These are phyloP conservation scores for Parascotia fuliginaria DNA, from an alignment of 2,888 invertebrate species.

Conservation along the genomic window DNA sequence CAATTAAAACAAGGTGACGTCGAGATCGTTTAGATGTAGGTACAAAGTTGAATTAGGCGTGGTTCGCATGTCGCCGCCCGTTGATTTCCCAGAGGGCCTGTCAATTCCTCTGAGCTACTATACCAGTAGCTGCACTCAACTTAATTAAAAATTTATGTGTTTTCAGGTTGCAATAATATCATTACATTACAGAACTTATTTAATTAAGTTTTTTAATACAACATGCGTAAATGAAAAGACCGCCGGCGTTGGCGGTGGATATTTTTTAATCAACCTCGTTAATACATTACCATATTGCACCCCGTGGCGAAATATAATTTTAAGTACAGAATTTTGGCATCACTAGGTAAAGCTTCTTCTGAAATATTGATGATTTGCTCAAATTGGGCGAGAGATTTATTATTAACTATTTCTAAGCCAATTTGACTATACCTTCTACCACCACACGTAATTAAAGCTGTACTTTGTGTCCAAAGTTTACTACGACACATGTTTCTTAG, in stretches of 20 bases:
- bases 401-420: too few species aligned
- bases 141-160: constrained; percentile 71
- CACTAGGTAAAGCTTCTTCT: too few species aligned
- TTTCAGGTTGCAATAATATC: constrained; percentile 49
- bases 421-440: too few species aligned
- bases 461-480: too few species aligned
- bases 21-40: constrained; percentile 40
- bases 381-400: too few species aligned
- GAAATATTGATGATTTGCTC: too few species aligned
- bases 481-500: too few species aligned
- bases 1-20: constrained; percentile 46
- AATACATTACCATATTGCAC: neutral
- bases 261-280: constrained; percentile 5
- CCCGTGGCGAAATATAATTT: neutral
- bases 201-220: constrained; percentile 12
- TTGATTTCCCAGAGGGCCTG: constrained; percentile 72
- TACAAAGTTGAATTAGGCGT: constrained; percentile 55
- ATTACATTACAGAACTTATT: constrained; percentile 17
- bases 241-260: neutral
- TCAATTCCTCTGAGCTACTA: constrained; percentile 59
- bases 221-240: constrained; percentile 1
- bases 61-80: constrained; percentile 54
- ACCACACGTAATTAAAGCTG: too few species aligned
- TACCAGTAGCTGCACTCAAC: constrained; percentile 66
- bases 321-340: too few species aligned